These are phyloP conservation scores for Alca torda DNA, from an alignment of 2,797 vertebrate genomes.

Conservation along the genomic window DNA sequence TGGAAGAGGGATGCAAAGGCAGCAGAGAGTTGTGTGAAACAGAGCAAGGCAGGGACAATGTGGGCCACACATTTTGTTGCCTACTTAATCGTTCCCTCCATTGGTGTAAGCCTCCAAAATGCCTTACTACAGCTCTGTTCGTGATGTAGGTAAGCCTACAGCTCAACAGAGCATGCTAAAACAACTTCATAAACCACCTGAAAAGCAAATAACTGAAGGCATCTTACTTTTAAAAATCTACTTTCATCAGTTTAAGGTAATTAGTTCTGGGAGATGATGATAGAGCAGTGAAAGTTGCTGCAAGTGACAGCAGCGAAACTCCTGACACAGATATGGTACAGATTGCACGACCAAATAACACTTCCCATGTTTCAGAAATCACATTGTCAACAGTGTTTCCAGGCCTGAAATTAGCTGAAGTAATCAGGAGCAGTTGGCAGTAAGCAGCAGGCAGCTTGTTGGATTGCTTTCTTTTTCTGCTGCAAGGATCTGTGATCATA, in stretches of 20 bases:
- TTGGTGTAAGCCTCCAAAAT: background rate
- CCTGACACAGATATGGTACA: slow-evolving; percentile 77
- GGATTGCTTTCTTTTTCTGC: slow-evolving; percentile 72
- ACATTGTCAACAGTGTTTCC: slow-evolving; percentile 80
- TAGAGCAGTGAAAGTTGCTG: slow-evolving; percentile 51
- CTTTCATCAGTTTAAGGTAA: slow-evolving; percentile 73
- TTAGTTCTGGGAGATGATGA: slow-evolving; percentile 74
- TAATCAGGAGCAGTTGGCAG: slow-evolving; percentile 85
- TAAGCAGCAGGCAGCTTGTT: slow-evolving; percentile 61
- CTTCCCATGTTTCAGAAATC: slow-evolving; percentile 87
- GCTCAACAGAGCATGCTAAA: background rate
- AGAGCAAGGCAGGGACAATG: background rate
- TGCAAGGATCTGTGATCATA: background rate
- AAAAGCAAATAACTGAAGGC: slow-evolving; percentile 55
- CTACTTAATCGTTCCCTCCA: background rate
- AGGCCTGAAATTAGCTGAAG: slow-evolving; percentile 81
- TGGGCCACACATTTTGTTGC: background rate
- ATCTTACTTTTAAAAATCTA: slow-evolving; percentile 25
- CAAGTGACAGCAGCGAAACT: slow-evolving; percentile 55
- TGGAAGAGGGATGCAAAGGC: background rate
- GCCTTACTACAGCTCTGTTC: background rate
- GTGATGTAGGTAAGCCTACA: background rate
- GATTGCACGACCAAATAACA: slow-evolving; percentile 78
- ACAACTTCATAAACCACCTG: slow-evolving; percentile 34
- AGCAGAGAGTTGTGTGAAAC: background rate